These are phyloP conservation scores for Eolophus roseicapilla DNA, from an alignment of 2,113 vertebrate genomes.

Conservation along the genomic window DNA sequence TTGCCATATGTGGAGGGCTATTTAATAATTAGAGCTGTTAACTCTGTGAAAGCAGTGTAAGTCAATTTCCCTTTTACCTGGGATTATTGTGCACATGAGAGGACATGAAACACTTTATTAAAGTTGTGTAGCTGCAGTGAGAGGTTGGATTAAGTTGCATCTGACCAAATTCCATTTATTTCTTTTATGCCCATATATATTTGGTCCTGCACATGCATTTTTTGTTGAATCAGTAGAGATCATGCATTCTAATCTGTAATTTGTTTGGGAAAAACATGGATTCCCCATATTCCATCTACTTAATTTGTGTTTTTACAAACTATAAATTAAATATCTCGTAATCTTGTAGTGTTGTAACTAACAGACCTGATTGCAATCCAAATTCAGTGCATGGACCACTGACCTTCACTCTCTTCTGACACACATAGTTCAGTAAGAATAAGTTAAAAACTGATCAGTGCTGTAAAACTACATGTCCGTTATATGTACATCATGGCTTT, in stretches of 20 bases:
- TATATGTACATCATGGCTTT: background rate
- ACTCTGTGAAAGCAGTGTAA: background rate
- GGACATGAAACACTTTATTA: background rate
- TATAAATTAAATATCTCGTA: background rate
- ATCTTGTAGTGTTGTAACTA: background rate
- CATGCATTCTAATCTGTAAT: background rate
- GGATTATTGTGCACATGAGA: background rate
- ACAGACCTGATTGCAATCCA: background rate
- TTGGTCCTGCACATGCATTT: background rate
- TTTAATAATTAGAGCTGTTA: slow-evolving; percentile 40
- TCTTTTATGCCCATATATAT: background rate
- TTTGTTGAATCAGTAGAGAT: background rate
- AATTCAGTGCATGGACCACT: background rate
- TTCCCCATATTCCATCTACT: background rate
- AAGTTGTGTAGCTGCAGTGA: background rate
- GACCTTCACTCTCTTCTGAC: background rate
- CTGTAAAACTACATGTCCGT: background rate
- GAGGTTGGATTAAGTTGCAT: background rate
- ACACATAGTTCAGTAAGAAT: background rate
- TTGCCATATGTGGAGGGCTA: background rate
- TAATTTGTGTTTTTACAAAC: background rate
- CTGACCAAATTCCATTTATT: background rate
- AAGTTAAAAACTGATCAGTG: background rate
- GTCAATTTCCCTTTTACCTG: slow-evolving; percentile 7
- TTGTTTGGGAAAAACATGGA: background rate